Conservation (phyloP, 2,797 vertebrate species). For the Amblyopsis hoosieri region DNA sequence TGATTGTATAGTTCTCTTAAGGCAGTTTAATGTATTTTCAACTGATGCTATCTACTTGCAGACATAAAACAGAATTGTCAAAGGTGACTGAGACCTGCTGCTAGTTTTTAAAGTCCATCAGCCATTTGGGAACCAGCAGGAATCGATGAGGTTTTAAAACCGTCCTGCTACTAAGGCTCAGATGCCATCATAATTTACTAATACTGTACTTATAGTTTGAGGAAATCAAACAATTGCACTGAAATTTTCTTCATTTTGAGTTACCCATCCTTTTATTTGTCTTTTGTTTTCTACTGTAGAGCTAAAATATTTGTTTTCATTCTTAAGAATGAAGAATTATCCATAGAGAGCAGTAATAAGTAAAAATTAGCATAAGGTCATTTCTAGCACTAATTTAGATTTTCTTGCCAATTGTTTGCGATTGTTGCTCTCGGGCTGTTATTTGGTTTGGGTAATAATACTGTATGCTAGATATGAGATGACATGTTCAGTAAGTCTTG, state of each 20-base stretch:
- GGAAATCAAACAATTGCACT: constrained; percentile 30
- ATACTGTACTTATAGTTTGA: constrained; percentile 5
- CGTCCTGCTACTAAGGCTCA: background rate
- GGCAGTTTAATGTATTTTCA: background rate
- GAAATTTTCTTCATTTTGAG: background rate
- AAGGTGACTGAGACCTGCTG: background rate
- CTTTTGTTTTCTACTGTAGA: constrained; percentile 5
- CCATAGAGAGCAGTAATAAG: constrained; percentile 2
- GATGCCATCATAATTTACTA: constrained; percentile 6
- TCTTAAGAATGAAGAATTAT: no score
- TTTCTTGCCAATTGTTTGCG: background rate
- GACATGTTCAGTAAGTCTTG: no score
- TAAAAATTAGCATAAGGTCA: background rate
- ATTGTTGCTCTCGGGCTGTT: constrained; percentile 1
- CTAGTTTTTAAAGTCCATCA: background rate
- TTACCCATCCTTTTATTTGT: no score
- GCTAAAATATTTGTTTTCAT: constrained; percentile 5
- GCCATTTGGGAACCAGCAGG: background rate
- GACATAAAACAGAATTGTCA: background rate
- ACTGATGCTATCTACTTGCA: background rate
- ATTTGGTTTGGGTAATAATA: no score
- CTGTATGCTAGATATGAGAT: no score
- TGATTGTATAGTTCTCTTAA: no score
- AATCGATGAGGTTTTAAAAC: background rate
- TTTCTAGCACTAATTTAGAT: background rate